Evolutionary conservation across 2,797 vertebrate genomes (phyloP).

Genomic region (Chromis chromis): DNA sequence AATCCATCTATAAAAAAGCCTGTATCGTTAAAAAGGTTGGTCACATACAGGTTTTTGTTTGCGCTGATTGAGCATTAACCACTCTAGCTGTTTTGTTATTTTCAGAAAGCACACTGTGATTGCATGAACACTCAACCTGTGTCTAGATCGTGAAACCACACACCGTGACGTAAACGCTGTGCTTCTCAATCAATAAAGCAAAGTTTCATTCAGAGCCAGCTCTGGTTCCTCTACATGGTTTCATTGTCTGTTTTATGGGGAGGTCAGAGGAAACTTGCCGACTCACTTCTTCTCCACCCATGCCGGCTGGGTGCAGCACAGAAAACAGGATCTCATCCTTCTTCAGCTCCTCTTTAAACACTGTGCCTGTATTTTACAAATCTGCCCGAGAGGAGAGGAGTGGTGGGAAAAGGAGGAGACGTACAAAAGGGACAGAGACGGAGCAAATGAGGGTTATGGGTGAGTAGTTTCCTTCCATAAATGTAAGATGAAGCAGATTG

Average conservation of each 20-base stretch:
- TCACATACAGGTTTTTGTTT: neutral
- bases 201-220: neutral
- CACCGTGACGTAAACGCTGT: neutral
- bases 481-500: neutral
- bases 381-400: constrained; percentile 26
- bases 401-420: neutral
- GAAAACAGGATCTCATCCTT: constrained; percentile 65
- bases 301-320: constrained; percentile 61
- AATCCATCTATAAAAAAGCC: too few relatives aligned
- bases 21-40: too few relatives aligned
- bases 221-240: constrained; percentile 14
- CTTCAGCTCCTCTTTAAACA: constrained; percentile 49
- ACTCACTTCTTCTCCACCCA: constrained; percentile 68
- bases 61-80: constrained; percentile 1
- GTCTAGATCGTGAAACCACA: constrained; percentile 4
- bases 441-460: neutral
- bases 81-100: neutral
- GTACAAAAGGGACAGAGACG: neutral
- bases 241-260: neutral
- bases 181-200: constrained; percentile 38
- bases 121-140: neutral
- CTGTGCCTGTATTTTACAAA: constrained; percentile 70
- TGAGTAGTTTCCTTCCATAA: neutral
- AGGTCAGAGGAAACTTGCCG: constrained; percentile 19
- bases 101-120: neutral